Base-by-base conservation (phyloP, 2,888 invertebrate species). In the Fragum sueziense region DNA sequence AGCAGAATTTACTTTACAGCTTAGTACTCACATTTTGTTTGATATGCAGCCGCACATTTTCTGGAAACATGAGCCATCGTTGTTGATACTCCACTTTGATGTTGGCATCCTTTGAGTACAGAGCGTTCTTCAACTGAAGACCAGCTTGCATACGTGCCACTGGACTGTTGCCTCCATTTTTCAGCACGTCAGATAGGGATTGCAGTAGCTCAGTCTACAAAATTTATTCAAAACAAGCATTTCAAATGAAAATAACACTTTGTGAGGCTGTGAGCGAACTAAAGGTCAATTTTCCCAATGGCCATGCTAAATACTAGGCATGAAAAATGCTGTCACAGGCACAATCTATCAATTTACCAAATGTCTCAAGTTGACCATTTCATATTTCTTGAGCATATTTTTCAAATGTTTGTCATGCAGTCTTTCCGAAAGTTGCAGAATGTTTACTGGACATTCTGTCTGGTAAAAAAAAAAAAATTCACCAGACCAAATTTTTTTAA, bases 61-160 rank as follows among this genome's bases (percentile, higher is more conserved):
- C 96, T 2, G 97, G 96, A 92, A 99, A 96, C 70, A 95, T 95
- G 71, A 99, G 95, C 99, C 99, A 99, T 91, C 99, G 95, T 88
- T 97, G 96, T 93, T 98, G 97, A 92, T 98, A 97, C 86, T 96
- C 96, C 80, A 94, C 94, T 94, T 97, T 97, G 73, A 97, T 94
- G 65, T 95, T 94, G 33, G 95, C 94, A 93, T 99, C 99, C 95
- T 99, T 99, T 81, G 99, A 98, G 78, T 98, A 98, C 72, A 99
- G 95, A 90, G 97, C 97, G 94, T 99, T 99, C 94, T 99, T 99
- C 74, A 99, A 95, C 94, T 99, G 99, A 87, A 99, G 95, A 86
- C 99, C 99, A 84, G 99, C 99, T 88, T 99, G 99, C 97, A 98
- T 98, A 77, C 99, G 96, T 51, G 98, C 98, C 90, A 98, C 98